phyloP scores from a whole-genome alignment of 2,888 invertebrate genomes.

The Dione vanillae region DNA sequence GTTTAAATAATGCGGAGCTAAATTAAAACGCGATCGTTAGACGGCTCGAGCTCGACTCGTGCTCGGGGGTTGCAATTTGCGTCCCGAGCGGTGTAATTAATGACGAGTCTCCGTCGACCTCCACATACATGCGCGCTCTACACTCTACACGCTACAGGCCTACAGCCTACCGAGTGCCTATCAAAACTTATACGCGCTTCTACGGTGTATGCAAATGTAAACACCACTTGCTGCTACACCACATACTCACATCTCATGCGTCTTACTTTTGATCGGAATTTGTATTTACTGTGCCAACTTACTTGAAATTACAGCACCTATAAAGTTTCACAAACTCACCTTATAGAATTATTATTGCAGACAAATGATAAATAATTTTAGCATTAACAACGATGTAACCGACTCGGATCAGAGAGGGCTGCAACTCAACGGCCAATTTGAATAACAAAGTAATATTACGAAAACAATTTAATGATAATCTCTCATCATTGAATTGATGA shows the following conservation, averaged over 20 bases:
- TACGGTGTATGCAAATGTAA: neutral
- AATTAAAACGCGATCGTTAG: constrained; percentile 45
- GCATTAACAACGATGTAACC: neutral
- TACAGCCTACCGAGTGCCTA: neutral
- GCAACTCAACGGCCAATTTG: constrained; percentile 16
- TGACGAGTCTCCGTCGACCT: constrained; percentile 24
- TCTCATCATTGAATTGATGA: constrained; percentile 36
- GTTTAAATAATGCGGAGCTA: constrained; percentile 44
- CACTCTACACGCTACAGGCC: neutral
- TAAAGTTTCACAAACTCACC: neutral
- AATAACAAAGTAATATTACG: constrained; percentile 22
- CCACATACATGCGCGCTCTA: neutral
- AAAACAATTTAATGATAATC: constrained; percentile 23
- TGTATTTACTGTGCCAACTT: neutral
- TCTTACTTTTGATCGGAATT: neutral
- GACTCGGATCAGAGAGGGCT: neutral
- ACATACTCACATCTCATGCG: neutral
- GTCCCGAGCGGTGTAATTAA: constrained; percentile 39
- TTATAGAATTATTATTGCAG: neutral
- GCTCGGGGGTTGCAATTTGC: constrained; percentile 35
- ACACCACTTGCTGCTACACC: neutral
- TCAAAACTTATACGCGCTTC: constrained; percentile 2
- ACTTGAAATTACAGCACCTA: constrained; percentile 6
- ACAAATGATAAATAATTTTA: neutral
- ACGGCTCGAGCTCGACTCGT: neutral